These are phyloP conservation scores for Mizuhopecten yessoensis DNA, from an alignment of 1,140 invertebrate genomes.

Conservation along the genomic window DNA sequence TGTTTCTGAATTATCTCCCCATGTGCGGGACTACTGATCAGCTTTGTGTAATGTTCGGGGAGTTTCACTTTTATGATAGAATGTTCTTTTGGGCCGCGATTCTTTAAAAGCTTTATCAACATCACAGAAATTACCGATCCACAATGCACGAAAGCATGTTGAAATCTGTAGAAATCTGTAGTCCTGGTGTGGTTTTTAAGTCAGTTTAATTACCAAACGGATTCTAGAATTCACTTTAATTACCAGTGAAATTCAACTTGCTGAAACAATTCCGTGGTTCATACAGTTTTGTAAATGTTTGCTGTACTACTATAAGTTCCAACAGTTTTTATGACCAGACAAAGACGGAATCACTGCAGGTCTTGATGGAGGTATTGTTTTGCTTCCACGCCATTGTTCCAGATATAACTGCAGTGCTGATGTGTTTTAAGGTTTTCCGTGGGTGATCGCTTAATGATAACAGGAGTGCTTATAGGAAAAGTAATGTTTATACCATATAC, in stretches of 20 bases:
- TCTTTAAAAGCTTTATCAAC: background rate
- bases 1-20: constrained; percentile 4
- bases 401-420: background rate
- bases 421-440: background rate
- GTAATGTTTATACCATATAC: no score
- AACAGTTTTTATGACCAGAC: background rate
- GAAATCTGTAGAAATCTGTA: background rate
- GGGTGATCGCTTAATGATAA: no score
- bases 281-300: background rate
- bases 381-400: background rate
- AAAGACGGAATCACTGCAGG: background rate
- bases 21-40: background rate
- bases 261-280: background rate
- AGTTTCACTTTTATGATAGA: constrained; percentile 34
- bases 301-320: background rate
- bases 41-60: background rate
- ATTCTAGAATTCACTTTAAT: background rate
- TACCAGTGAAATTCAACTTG: background rate
- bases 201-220: constrained; percentile 1
- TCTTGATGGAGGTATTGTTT: background rate
- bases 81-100: background rate
- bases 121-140: background rate
- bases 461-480: no score
- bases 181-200: constrained; percentile 24
- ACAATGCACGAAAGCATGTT: background rate